Percentiles rank a stretch among this genome's conserved stretches.
These are phyloP conservation scores for Archilochus colubris DNA, from an alignment of 2,113 vertebrate species.

Conservation along the genomic window DNA sequence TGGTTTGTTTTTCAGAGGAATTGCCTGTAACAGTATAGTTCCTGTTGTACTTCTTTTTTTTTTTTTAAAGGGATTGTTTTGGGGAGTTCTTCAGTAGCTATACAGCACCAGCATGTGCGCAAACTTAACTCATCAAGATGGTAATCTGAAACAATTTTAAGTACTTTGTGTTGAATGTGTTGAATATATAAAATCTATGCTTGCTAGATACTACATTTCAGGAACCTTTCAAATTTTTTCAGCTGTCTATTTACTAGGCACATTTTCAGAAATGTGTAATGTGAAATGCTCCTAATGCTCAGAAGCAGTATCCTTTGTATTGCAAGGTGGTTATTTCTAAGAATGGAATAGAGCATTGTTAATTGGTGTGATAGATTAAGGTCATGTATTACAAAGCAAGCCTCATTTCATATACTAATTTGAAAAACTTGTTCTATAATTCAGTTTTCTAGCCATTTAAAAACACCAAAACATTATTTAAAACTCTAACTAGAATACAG, in stretches of 20 bases:
- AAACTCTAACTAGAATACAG: neutral
- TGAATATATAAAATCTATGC: neutral
- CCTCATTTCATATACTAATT: neutral
- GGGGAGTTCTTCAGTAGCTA: neutral
- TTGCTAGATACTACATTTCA: neutral
- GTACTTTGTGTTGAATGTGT: neutral
- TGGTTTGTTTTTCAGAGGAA: neutral
- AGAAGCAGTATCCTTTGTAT: neutral
- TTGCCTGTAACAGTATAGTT: neutral
- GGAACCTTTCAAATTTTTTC: neutral
- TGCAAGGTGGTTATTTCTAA: neutral
- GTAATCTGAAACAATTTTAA: neutral
- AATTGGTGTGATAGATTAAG: neutral
- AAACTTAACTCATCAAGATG: neutral
- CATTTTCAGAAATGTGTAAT: neutral
- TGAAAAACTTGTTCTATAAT: neutral
- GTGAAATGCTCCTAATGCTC: neutral
- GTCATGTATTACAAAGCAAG: neutral
- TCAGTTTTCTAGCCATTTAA: neutral
- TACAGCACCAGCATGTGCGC: neutral
- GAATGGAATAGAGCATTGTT: neutral
- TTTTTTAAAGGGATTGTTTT: neutral
- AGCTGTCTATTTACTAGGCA: neutral
- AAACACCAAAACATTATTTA: neutral
- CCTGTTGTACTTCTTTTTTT: neutral